Percentiles rank a stretch among this genome's conserved stretches.
Conservation (phyloP, 2,797 vertebrate genomes). For the Capromys pilorides region DNA sequence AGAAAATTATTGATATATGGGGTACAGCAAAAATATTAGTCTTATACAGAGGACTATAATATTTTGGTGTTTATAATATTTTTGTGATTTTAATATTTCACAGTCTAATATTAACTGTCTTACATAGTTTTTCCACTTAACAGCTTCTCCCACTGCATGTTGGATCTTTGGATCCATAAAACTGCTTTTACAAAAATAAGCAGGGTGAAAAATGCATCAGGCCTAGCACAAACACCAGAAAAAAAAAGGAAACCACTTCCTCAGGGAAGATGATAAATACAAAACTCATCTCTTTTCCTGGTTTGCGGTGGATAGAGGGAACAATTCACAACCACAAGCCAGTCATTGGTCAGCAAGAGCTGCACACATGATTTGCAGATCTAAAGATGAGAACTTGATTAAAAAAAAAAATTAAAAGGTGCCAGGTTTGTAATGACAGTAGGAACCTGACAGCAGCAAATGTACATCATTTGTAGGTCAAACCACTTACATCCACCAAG, state of each 20-base stretch:
- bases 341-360: neutral
- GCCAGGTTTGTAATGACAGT: neutral
- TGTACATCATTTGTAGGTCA: neutral
- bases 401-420: neutral
- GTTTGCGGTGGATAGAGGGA: neutral
- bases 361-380: neutral
- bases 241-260: neutral
- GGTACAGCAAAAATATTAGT: neutral
- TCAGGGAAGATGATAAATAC: neutral
- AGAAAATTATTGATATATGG: neutral
- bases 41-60: neutral
- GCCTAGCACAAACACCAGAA: neutral
- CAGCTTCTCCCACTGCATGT: neutral
- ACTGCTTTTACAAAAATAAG: neutral
- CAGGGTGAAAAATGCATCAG: neutral
- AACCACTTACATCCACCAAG: neutral
- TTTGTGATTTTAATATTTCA: neutral
- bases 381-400: neutral
- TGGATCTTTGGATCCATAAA: neutral
- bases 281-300: neutral
- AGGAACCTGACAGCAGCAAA: neutral
- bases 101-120: neutral
- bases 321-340: neutral
- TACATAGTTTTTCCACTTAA: conserved; percentile 16
- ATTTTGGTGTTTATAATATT: conserved; percentile 1